Base-by-base conservation (phyloP, 2,113 vertebrate species). In the Lophius piscatorius region DNA sequence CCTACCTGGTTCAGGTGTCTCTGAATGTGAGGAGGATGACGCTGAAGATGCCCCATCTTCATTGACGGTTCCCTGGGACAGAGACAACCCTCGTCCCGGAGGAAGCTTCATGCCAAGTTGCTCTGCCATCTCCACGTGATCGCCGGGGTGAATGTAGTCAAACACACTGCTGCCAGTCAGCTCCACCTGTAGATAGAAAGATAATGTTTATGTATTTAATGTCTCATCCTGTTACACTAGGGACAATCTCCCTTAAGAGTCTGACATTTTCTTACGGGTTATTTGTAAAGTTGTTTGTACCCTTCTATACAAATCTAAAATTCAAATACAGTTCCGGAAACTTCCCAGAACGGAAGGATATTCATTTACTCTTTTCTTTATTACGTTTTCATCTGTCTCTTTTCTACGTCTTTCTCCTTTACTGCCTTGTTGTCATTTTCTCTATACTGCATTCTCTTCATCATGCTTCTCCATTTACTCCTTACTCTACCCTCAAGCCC, bases 51-150 rank as follows among this genome's bases (percentile, higher is more conserved):
- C 94, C 55, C 93, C 97, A 14, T 98, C 97, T 80, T 99, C 97
- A 2, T 94, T 88, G 9, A 93, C 86, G 1, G 91, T 85, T 60
- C 93, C 94, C 90, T 97, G 96, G 0, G 95, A 96, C 80, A 98
- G 94, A 41, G 80, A 78, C 69, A 95, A 88, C 26, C 95, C 95
- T 82, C 97, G 91, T 48, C 97, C 96, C 1, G 96, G 97, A 20
- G 97, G 96, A 70, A 98, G 93, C 92, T 98, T 98, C 96, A 98
- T 98, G 81, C 97, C 97, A 73, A 99, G 94, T 92, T 99, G 97
- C 89, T 99, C 97, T 2, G 97, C 97, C 95, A 94, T 95, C 90
- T 99, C 97, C 91, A 96, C 96, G 28, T 98, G 97, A 87, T 99
- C 97, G 51, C 96, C 97, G 0, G 97, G 97, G 90, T 99, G 97